Conservation (phyloP, 1,140 invertebrate species). For the Grapholita molesta region DNA sequence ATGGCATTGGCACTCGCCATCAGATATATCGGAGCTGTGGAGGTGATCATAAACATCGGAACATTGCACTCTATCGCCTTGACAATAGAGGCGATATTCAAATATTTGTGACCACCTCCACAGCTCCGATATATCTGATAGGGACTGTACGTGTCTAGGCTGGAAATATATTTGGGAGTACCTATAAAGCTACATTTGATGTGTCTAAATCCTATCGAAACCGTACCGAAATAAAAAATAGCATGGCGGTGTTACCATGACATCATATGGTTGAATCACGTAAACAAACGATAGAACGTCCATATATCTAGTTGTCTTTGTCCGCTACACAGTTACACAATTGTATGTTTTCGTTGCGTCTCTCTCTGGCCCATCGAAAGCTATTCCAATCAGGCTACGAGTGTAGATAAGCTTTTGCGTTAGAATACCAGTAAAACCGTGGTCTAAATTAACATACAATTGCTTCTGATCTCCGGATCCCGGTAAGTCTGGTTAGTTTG, state of each 20-base stretch:
- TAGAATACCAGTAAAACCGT: not conserved
- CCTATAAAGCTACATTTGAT: not conserved
- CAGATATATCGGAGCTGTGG: too few relatives aligned
- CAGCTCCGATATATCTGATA: too few relatives aligned
- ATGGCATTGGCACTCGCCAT: too few relatives aligned
- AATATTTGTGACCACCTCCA: too few relatives aligned
- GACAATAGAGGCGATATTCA: too few relatives aligned
- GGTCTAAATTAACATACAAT: not conserved
- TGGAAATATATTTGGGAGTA: not conserved
- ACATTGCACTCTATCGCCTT: too few relatives aligned
- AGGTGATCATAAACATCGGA: too few relatives aligned
- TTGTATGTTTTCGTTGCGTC: conserved; percentile 42
- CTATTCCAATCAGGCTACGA: not conserved
- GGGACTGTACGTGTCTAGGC: too few relatives aligned
- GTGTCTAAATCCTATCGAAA: conserved; percentile 6
- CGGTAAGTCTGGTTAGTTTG: not conserved
- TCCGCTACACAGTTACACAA: conserved; percentile 23
- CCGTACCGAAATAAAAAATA: conserved; percentile 25
- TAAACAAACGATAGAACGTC: conserved; percentile 31
- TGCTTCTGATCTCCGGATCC: not conserved
- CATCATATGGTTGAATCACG: conserved; percentile 58
- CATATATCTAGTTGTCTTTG: conserved; percentile 26
- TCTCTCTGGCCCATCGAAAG: conserved; percentile 16
- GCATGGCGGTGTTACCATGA: conserved; percentile 50
- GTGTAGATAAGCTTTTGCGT: not conserved